A percentile compares a stretch with the other conserved stretches of the same genome.
Conservation (phyloP, 2,113 vertebrate species). For the Embiotoca jacksoni region DNA sequence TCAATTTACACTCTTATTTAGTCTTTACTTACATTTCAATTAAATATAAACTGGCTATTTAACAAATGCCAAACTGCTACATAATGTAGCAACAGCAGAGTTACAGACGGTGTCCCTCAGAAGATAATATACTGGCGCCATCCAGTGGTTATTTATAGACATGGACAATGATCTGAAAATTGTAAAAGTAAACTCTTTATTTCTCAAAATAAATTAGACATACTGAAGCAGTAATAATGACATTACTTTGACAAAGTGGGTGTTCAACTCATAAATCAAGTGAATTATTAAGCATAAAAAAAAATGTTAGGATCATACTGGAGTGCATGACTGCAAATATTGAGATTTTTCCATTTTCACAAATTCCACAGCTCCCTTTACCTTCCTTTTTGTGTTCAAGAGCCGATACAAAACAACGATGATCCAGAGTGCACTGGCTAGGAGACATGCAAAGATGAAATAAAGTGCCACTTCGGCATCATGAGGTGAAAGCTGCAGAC, state of each 20-base stretch:
- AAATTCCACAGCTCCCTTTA: background rate
- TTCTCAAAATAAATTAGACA: too few relatives aligned
- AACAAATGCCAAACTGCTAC: background rate
- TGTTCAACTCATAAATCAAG: too few relatives aligned
- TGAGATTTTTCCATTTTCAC: conserved; percentile 41
- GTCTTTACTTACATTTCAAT: background rate
- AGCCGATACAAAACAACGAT: conserved; percentile 67
- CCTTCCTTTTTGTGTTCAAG: conserved; percentile 46
- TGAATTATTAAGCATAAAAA: too few relatives aligned
- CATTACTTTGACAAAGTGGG: too few relatives aligned
- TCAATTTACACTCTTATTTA: background rate
- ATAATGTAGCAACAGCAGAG: background rate
- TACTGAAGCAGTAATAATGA: too few relatives aligned
- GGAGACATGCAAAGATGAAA: conserved; percentile 79
- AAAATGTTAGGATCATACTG: too few relatives aligned
- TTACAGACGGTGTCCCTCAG: background rate
- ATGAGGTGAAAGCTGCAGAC: conserved; percentile 74
- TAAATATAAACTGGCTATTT: background rate
- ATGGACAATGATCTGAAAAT: conserved; percentile 3
- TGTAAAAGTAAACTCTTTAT: background rate
- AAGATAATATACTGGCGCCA: conserved; percentile 52
- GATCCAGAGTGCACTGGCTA: conserved; percentile 58
- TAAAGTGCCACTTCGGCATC: conserved; percentile 85
- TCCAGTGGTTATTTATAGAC: conserved; percentile 27
- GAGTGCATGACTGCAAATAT: too few relatives aligned